Evolutionary conservation across 2,888 invertebrate genomes (phyloP).

Genomic region (Chrysolina haemoptera): DNA sequence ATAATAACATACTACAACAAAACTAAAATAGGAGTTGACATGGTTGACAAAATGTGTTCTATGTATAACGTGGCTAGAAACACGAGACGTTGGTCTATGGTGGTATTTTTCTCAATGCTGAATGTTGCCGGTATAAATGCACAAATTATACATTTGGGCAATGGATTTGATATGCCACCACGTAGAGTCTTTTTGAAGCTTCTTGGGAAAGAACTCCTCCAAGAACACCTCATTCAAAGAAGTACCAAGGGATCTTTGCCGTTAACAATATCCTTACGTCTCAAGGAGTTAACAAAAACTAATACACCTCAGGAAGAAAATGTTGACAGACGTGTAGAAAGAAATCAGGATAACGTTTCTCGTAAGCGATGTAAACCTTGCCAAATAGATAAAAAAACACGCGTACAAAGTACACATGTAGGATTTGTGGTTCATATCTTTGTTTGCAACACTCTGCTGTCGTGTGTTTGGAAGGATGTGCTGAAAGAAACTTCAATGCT

Average conservation of each 20-base stretch:
- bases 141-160: constrained; percentile 18
- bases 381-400: constrained; percentile 13
- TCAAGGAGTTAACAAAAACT: constrained; percentile 13
- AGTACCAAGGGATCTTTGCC: constrained; percentile 5
- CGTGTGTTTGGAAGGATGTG: not conserved
- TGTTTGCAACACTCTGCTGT: constrained; percentile 1
- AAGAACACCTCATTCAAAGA: constrained; percentile 5
- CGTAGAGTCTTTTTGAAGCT: constrained; percentile 8
- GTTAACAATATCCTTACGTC: constrained; percentile 9
- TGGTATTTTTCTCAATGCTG: constrained; percentile 55
- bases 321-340: constrained; percentile 5
- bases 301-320: constrained; percentile 7
- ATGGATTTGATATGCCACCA: constrained; percentile 13
- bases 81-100: constrained; percentile 57
- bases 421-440: not conserved
- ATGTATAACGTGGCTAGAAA: constrained; percentile 56
- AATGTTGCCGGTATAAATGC: constrained; percentile 55
- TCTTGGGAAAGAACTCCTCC: constrained; percentile 9
- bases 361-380: constrained; percentile 12
- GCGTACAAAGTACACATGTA: constrained; percentile 6
- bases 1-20: constrained; percentile 55
- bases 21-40: constrained; percentile 58
- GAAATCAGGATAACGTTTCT: constrained; percentile 5
- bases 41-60: constrained; percentile 58
- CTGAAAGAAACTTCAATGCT: constrained; percentile 5